Percentiles rank a stretch among this genome's conserved stretches.
These are phyloP conservation scores for Norana najaformis DNA, from an alignment of 2,888 invertebrate genomes.

Conservation along the genomic window DNA sequence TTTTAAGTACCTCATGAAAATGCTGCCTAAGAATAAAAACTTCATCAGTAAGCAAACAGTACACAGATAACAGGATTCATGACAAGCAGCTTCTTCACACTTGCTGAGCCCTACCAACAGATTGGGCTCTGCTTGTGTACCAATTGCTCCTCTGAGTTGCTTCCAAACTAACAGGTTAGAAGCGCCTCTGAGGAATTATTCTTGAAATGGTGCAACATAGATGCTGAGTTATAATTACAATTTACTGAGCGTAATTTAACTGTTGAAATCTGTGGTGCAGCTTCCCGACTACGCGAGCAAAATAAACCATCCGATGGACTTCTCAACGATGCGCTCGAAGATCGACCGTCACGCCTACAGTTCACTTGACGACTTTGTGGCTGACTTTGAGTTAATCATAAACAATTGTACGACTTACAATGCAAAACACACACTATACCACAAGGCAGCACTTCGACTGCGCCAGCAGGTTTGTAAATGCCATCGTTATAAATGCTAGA, in stretches of 20 bases:
- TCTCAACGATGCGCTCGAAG: constrained; percentile 79
- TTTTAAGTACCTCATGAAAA: no score
- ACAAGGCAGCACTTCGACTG: constrained; percentile 85
- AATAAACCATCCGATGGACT: constrained; percentile 84
- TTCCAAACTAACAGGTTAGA: no score
- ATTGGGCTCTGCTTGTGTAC: no score
- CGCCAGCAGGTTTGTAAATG: constrained; percentile 70
- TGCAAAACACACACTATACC: constrained; percentile 90
- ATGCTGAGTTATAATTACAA: no score
- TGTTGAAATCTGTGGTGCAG: not conserved
- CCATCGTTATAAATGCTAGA: not conserved
- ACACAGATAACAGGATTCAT: no score
- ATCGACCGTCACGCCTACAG: constrained; percentile 62
- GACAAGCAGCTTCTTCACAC: no score
- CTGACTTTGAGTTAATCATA: constrained; percentile 93
- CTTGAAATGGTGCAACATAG: no score
- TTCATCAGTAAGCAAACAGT: no score
- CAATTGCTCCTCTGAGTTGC: no score
- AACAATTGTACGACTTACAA: constrained; percentile 93
- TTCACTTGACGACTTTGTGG: constrained; percentile 76
- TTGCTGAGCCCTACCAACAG: no score
- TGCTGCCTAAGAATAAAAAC: no score
- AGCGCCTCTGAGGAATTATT: no score
- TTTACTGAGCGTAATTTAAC: not conserved
- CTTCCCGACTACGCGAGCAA: constrained; percentile 86